phyloP scores from a whole-genome alignment of 2,113 vertebrate species.

The Aythya baeri region DNA sequence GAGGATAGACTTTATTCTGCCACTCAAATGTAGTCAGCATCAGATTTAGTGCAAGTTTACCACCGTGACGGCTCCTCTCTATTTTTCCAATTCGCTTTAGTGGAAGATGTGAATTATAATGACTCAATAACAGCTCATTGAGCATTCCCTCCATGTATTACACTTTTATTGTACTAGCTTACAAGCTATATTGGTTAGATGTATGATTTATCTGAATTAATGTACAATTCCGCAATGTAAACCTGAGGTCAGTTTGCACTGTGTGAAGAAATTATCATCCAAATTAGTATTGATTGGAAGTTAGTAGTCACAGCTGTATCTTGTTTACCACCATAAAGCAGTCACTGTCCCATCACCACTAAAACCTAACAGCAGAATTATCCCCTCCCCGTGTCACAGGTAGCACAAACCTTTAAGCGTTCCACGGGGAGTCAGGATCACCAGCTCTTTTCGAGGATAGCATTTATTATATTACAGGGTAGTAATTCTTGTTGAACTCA shows the following conservation, averaged over 20 bases:
- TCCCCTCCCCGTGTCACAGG: not conserved
- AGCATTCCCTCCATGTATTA: not conserved
- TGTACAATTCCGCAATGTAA: not conserved
- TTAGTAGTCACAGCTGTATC: not conserved
- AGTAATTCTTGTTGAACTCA: not conserved
- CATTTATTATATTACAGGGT: not conserved
- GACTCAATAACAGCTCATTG: conserved; percentile 20
- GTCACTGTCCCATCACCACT: not conserved
- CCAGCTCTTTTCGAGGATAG: not conserved
- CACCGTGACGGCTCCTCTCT: not conserved
- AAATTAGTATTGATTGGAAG: conserved; percentile 29
- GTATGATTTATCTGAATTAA: not conserved
- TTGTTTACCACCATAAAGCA: not conserved
- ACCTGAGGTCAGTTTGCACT: conserved; percentile 17
- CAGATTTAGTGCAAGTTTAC: not conserved
- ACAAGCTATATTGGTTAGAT: not conserved
- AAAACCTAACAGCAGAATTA: not conserved
- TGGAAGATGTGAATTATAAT: conserved; percentile 34
- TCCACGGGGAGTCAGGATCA: not conserved
- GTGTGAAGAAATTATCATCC: conserved; percentile 5
- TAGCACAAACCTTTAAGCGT: not conserved
- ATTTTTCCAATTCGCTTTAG: not conserved
- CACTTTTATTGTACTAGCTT: not conserved
- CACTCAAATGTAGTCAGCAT: not conserved
- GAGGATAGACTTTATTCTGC: not conserved